Evolutionary conservation across 2,113 vertebrate species (phyloP).

Genomic region (Sapajus apella): DNA sequence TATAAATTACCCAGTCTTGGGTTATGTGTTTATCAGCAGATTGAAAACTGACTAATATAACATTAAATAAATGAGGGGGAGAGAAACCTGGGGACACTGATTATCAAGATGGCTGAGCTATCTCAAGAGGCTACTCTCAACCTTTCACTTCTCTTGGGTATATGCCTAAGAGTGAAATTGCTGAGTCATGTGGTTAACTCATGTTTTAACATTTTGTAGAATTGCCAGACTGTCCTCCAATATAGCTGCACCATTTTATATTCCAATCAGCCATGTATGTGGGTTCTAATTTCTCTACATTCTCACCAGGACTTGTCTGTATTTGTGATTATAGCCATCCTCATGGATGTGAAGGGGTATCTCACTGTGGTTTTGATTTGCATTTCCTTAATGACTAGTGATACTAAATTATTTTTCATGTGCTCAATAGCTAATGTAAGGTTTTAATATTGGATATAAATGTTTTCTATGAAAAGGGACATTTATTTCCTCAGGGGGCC

Average conservation of each 20-base stretch:
- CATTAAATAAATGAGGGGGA: background rate
- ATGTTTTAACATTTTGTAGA: background rate
- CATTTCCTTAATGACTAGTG: slow-evolving; percentile 26
- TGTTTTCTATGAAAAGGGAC: slow-evolving; percentile 5
- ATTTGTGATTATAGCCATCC: background rate
- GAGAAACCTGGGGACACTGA: background rate
- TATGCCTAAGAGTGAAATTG: background rate
- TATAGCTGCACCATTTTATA: background rate
- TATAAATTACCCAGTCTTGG: too few species aligned
- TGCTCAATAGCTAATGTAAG: background rate
- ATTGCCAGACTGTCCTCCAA: background rate
- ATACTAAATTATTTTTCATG: background rate
- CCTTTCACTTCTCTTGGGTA: background rate
- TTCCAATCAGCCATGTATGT: background rate
- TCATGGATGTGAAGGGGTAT: background rate
- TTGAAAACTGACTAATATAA: too few species aligned
- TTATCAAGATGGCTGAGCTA: background rate
- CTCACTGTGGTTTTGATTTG: slow-evolving; percentile 42
- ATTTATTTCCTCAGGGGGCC: slow-evolving; percentile 1
- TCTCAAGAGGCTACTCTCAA: background rate
- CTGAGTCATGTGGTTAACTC: background rate
- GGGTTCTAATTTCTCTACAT: background rate
- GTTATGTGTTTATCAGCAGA: too few species aligned
- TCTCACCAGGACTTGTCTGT: slow-evolving; percentile 49
- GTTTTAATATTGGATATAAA: slow-evolving; percentile 37